These are phyloP conservation scores for Autographa gamma DNA, from an alignment of 2,888 invertebrate genomes.

Conservation along the genomic window DNA sequence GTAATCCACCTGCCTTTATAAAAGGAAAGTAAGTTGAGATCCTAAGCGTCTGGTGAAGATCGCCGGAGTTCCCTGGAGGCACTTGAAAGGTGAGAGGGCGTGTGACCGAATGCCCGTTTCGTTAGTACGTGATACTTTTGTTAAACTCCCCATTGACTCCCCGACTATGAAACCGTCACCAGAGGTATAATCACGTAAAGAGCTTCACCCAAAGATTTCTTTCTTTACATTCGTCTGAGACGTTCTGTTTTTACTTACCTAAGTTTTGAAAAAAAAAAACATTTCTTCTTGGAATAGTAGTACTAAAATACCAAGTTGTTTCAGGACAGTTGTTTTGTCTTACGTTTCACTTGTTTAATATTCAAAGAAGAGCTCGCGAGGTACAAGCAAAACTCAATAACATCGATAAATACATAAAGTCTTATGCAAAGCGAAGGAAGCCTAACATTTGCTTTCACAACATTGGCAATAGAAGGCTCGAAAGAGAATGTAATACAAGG, in stretches of 20 bases:
- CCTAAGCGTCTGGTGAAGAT: conserved; percentile 42
- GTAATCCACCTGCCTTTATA: conserved; percentile 15
- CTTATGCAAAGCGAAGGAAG: conserved; percentile 40
- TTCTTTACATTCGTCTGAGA: conserved; percentile 22
- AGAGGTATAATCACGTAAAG: conserved; percentile 56
- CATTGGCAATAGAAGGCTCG: conserved; percentile 43
- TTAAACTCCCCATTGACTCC: conserved; percentile 67
- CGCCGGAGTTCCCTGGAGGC: conserved; percentile 63
- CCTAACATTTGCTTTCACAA: conserved; percentile 47
- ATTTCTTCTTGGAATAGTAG: not conserved
- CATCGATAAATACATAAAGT: conserved; percentile 28
- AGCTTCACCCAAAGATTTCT: conserved; percentile 40
- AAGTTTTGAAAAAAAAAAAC: not conserved
- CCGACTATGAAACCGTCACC: conserved; percentile 53
- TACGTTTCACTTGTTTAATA: not conserved
- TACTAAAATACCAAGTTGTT: not conserved
- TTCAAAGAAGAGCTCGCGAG: not conserved
- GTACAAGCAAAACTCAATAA: conserved; percentile 10
- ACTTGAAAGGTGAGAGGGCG: conserved; percentile 66
- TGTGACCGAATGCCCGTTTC: conserved; percentile 76
- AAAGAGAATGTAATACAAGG: conserved; percentile 74
- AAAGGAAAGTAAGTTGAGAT: conserved; percentile 55
- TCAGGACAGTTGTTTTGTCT: too few species aligned
- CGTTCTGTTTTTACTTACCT: conserved; percentile 30
- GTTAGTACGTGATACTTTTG: conserved; percentile 75